A percentile compares a stretch with the other conserved stretches of the same genome.
phyloP scores from a whole-genome alignment of 2,113 vertebrate genomes.

The Thamnaconus septentrionalis region DNA sequence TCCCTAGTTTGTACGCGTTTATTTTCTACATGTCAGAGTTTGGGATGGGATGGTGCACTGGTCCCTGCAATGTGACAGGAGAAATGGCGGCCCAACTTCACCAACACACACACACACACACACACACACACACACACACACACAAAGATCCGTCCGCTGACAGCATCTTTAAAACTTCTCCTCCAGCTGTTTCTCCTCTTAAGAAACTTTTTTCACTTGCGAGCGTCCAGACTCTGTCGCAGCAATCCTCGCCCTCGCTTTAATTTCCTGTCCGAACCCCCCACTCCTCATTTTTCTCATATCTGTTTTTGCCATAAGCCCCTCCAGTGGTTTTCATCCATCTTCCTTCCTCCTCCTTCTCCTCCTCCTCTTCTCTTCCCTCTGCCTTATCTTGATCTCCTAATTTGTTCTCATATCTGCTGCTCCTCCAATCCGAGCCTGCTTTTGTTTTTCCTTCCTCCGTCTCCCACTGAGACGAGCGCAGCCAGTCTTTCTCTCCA shows the following conservation, averaged over 20 bases:
- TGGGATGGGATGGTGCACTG: conserved; percentile 40
- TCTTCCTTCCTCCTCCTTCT: background rate
- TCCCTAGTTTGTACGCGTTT: background rate
- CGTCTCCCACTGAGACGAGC: conserved; percentile 58
- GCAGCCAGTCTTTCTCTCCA: conserved; percentile 40
- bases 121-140: conserved; percentile 15
- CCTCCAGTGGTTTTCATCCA: no score
- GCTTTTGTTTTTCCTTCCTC: conserved; percentile 45
- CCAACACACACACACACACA: background rate
- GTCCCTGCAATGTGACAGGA: conserved; percentile 56
- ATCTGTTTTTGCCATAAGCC: conserved; percentile 42
- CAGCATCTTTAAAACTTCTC: conserved; percentile 61
- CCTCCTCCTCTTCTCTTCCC: conserved; percentile 23
- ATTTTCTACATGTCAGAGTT: conserved; percentile 37
- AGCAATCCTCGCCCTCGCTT: conserved; percentile 25
- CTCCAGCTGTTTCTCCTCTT: conserved; percentile 65
- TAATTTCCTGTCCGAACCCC: conserved; percentile 36
- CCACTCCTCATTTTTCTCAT: conserved; percentile 14
- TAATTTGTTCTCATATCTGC: conserved; percentile 56
- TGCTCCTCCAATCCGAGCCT: conserved; percentile 70
- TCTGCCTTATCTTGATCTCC: conserved; percentile 60
- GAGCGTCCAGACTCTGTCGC: conserved; percentile 5
- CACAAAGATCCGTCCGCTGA: conserved; percentile 39
- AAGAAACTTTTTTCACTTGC: conserved; percentile 36
- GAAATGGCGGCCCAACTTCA: conserved; percentile 55